Percentiles rank a stretch among this genome's conserved stretches.
phyloP scores from a whole-genome alignment of 1,140 invertebrate species.

The Scaptomyza pallida region DNA sequence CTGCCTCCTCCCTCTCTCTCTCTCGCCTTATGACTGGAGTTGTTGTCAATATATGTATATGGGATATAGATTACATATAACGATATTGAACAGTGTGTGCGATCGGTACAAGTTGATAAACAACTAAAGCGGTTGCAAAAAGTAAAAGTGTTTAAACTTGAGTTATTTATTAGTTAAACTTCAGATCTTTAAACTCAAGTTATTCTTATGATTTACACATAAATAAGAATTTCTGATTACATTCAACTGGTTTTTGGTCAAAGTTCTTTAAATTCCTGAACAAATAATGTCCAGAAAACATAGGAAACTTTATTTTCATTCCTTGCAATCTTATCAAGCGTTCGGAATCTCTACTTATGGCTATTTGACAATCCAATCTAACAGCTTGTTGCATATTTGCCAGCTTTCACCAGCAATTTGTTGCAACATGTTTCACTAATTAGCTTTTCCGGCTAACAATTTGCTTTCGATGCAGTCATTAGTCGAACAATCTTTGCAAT shows the following conservation, averaged over 20 bases:
- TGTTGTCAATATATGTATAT: constrained; percentile 40
- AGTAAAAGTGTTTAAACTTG: constrained; percentile 32
- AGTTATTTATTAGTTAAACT: constrained; percentile 4
- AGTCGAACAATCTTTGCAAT: constrained; percentile 12
- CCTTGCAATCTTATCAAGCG: background rate
- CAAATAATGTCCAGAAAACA: too few species aligned
- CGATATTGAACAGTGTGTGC: constrained; percentile 25
- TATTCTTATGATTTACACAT: constrained; percentile 2
- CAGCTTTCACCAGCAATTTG: constrained; percentile 26
- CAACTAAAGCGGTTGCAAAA: constrained; percentile 11
- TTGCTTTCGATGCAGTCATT: constrained; percentile 32
- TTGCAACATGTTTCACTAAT: constrained; percentile 23
- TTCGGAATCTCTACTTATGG: background rate
- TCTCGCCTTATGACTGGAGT: constrained; percentile 14
- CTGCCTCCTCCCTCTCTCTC: too few species aligned
- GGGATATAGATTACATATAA: constrained; percentile 65
- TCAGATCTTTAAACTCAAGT: constrained; percentile 2
- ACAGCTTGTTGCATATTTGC: too few species aligned
- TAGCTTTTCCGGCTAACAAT: constrained; percentile 31
- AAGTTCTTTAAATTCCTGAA: too few species aligned
- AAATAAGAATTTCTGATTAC: too few species aligned
- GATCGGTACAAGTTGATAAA: constrained; percentile 31
- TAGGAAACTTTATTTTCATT: too few species aligned
- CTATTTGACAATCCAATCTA: background rate
- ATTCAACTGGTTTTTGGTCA: too few species aligned